Evolutionary conservation across 2,797 vertebrate genomes (phyloP).

Genomic region (Pristis pectinata): DNA sequence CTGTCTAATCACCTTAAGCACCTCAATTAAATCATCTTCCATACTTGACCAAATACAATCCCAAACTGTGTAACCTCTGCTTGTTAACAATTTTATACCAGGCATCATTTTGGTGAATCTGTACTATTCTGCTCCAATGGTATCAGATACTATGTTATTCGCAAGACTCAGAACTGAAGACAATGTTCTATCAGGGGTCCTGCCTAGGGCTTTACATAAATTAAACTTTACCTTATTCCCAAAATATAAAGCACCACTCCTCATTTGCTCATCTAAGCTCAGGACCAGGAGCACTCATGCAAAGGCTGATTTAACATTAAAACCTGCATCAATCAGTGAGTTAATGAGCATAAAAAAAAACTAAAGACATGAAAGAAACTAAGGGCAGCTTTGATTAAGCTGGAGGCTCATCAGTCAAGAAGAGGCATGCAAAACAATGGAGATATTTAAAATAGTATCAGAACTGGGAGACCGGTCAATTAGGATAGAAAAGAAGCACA

Average conservation of each 20-base stretch:
- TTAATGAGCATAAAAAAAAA: conserved; percentile 6
- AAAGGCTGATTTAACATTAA: not conserved
- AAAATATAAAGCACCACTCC: not conserved
- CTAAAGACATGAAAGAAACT: not conserved
- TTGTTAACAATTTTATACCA: not conserved
- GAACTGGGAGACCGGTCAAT: not conserved
- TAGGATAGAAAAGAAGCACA: not conserved
- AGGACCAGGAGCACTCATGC: not conserved
- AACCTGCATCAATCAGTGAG: not conserved
- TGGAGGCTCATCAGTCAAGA: conserved; percentile 8
- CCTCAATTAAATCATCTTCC: not conserved
- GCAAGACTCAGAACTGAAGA: not conserved
- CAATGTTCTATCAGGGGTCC: not conserved
- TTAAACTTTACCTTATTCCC: not conserved
- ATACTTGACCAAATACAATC: not conserved
- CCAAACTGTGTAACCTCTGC: not conserved
- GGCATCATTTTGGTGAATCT: not conserved
- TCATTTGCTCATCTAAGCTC: not conserved
- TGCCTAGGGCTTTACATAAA: not conserved
- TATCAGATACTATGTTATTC: not conserved
- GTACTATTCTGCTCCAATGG: not conserved
- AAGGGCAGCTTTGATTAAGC: not conserved
- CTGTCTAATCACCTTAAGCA: not conserved
- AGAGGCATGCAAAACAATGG: not conserved
- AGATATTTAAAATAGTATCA: not conserved